phyloP scores from a whole-genome alignment of 2,888 invertebrate species.

The Cephus spinipes region DNA sequence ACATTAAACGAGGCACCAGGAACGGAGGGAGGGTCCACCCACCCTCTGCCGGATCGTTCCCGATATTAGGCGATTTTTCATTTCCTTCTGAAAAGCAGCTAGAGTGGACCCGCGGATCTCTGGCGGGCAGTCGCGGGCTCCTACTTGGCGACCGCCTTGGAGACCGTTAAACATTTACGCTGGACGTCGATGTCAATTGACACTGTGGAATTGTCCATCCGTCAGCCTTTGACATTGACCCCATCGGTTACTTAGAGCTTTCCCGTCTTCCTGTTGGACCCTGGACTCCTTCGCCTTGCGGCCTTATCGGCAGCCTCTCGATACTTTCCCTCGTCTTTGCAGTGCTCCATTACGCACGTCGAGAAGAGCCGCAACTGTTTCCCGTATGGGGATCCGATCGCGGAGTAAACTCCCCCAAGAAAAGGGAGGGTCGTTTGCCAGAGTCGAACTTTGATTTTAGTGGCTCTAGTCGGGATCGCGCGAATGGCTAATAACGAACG shows the following conservation, averaged over 20 bases:
- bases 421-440: constrained; percentile 25
- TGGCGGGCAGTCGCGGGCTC: too few species aligned
- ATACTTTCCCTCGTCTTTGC: too few species aligned
- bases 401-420: constrained; percentile 20
- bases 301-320: too few species aligned
- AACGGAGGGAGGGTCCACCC: too few species aligned
- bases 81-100: not conserved
- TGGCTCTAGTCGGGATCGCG: constrained; percentile 39
- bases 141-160: too few species aligned
- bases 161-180: too few species aligned
- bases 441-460: constrained; percentile 46
- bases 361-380: constrained; percentile 8
- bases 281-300: too few species aligned
- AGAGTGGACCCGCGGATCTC: not conserved
- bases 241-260: too few species aligned
- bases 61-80: not conserved
- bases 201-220: too few species aligned
- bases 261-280: too few species aligned
- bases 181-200: too few species aligned
- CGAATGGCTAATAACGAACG: constrained; percentile 62
- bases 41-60: not conserved
- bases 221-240: too few species aligned
- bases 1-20: not conserved
- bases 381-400: constrained; percentile 25
- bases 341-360: not conserved